Evolutionary conservation across 2,113 vertebrate genomes (phyloP).

Genomic region (Herpetotheres cachinnans): DNA sequence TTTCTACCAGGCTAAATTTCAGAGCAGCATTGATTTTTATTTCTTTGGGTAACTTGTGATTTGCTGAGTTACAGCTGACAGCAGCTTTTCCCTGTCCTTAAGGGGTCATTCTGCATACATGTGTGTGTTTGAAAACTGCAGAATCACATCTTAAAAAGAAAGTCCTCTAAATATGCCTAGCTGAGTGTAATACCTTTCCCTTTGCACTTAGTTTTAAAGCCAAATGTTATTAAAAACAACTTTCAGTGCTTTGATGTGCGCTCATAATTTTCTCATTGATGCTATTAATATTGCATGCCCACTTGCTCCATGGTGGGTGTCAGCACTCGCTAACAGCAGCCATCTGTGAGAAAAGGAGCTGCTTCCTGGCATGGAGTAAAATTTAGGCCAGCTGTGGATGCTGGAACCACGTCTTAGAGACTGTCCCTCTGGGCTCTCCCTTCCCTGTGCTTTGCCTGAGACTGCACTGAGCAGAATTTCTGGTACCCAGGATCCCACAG

Average conservation of each 20-base stretch:
- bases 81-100: background rate
- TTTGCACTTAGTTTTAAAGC: slow-evolving; percentile 1
- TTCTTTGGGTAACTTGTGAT: background rate
- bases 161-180: background rate
- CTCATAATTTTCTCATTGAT: slow-evolving; percentile 31
- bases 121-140: background rate
- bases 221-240: background rate
- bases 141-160: background rate
- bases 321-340: background rate
- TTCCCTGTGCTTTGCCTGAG: background rate
- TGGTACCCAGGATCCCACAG: background rate
- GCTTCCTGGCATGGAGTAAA: background rate
- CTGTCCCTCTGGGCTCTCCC: background rate
- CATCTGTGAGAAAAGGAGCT: slow-evolving; percentile 20
- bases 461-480: background rate
- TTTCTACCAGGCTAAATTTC: background rate
- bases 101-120: background rate
- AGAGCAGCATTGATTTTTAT: background rate
- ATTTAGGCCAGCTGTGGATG: slow-evolving; percentile 38
- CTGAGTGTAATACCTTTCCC: background rate
- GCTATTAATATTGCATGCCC: slow-evolving; percentile 42
- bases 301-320: slow-evolving; percentile 2
- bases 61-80: slow-evolving; percentile 5
- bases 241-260: slow-evolving; percentile 26
- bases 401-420: background rate